These are phyloP conservation scores for Drosophila crucigera DNA, from an alignment of 2,888 invertebrate genomes.

Conservation along the genomic window DNA sequence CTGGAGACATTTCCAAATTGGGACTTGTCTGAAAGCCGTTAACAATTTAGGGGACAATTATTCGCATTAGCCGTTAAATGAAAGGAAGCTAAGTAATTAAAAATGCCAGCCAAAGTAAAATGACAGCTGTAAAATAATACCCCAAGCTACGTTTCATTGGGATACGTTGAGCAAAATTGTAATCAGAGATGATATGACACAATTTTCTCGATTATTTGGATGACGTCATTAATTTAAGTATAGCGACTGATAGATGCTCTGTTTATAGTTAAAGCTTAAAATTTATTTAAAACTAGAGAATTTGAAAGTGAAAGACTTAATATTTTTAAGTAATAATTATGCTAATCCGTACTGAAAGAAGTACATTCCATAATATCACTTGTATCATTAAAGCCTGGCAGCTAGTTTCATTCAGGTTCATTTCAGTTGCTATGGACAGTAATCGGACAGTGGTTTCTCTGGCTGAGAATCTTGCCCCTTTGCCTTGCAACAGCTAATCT, in stretches of 20 bases:
- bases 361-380: neutral
- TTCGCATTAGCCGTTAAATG: conserved; percentile 23
- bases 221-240: neutral
- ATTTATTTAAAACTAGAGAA: neutral
- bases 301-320: neutral
- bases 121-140: conserved; percentile 53
- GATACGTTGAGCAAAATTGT: conserved; percentile 3
- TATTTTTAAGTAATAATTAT: neutral
- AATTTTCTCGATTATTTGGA: neutral
- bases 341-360: neutral
- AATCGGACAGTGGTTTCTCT: neutral
- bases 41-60: conserved; percentile 48
- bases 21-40: conserved; percentile 35
- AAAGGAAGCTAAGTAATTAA: conserved; percentile 52
- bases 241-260: neutral
- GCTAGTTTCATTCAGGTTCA: neutral
- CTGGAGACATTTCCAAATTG: conserved; percentile 12
- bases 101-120: conserved; percentile 44
- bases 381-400: neutral
- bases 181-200: conserved; percentile 9
- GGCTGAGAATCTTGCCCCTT: neutral
- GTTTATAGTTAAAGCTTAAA: neutral
- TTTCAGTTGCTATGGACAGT: neutral
- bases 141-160: neutral
- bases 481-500: conserved; percentile 7